Percentiles rank a stretch among this genome's conserved stretches.
Conservation (phyloP, 2,113 vertebrate species). For the Microtus oregoni region DNA sequence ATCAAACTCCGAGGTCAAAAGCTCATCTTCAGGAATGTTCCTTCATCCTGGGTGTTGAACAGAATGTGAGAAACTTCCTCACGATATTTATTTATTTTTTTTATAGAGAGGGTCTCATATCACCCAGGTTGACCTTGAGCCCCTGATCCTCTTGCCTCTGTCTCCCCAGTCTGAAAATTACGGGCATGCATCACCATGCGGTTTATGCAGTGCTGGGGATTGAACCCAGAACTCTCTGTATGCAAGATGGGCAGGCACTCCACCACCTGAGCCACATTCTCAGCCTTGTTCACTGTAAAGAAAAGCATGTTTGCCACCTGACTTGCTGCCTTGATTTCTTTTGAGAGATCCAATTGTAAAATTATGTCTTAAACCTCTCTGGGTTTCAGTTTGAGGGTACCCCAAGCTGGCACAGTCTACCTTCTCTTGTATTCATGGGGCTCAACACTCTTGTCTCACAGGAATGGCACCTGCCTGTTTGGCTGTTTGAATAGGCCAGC, state of each 20-base stretch:
- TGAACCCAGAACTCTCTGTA: not conserved
- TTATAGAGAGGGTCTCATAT: not conserved
- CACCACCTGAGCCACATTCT: not conserved
- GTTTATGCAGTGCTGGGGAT: not conserved
- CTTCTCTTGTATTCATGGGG: no score
- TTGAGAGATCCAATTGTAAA: not conserved
- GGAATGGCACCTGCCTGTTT: not conserved
- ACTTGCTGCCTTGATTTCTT: not conserved
- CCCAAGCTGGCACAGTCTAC: not conserved
- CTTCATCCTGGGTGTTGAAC: not conserved
- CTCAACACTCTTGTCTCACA: not conserved
- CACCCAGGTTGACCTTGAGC: not conserved
- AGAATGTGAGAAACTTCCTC: not conserved
- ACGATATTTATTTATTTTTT: not conserved
- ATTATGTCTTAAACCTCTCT: not conserved
- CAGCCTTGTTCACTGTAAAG: not conserved
- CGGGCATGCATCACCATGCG: rapidly evolving
- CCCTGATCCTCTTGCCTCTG: not conserved
- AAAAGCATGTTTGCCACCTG: not conserved
- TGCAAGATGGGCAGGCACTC: not conserved
- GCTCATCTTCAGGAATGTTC: not conserved
- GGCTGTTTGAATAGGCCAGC: no score
- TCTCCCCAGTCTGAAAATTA: not conserved
- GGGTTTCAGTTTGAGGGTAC: not conserved
- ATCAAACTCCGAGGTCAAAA: not conserved